Base-by-base conservation (phyloP, 2,888 invertebrate species). In the Pristionchus maxplancki region DNA sequence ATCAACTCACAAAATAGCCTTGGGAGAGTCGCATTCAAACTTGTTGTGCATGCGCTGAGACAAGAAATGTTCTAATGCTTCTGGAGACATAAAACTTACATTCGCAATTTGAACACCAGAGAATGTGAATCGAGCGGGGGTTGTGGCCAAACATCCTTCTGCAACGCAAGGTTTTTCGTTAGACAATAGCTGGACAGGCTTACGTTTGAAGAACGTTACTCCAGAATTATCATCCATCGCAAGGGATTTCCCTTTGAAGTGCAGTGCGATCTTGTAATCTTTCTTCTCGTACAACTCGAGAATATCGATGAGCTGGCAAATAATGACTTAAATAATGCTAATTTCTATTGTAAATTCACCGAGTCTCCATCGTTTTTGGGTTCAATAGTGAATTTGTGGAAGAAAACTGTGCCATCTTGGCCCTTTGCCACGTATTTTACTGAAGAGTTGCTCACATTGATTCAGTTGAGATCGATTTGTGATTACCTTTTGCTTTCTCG, bases 391-490 rank as follows among this genome's bases (percentile, higher is more conserved):
- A 78, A 78, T 48, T 78, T 78, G 24, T 34, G 44, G 44, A 78
- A 78, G 48, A 78, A 44, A 11, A 78, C 78, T 2, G 44, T n/a
- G 8, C 78, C 78, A 44, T 78, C 78, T 48, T 78, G 78, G 28
- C 78, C 78, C 3, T n/a, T n/a, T 17, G 44, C 48, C 13, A 6
- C 44, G 78, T 28, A 28, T 28, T n/a, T 78, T 5, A 78, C 44
- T 3, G n/a, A n/a, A n/a, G n/a, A n/a, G n/a, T n/a, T n/a, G n/a
- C n/a, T n/a, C n/a, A n/a, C n/a, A n/a, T n/a, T 48, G 17, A 74
- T 8, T n/a, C 15, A 78, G 37, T 3, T 17, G 28, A 78, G 8
- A 34, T 13, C 15, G 11, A 34, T 17, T 4, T 9, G 0, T 44
- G 44, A 4, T 6, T 34, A 67, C 67, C 67, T 31, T 67, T 67